Base-by-base conservation (phyloP, 2,797 vertebrate species). In the Tarsius wallacei region DNA sequence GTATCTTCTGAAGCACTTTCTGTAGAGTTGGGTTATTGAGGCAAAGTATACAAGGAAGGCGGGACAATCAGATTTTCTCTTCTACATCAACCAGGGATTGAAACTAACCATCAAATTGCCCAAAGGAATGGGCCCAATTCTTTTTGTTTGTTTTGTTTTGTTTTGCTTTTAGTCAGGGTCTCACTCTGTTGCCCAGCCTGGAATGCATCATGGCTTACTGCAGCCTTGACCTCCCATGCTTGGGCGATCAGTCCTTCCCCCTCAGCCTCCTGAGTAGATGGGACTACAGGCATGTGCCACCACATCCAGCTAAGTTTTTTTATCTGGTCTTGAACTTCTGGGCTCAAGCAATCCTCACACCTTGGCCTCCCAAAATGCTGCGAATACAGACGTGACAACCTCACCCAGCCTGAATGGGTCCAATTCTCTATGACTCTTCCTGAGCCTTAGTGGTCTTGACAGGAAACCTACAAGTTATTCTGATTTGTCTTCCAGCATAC, bases 381-480 rank as follows among this genome's bases (percentile, higher is more conserved):
- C 5, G 42, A 42, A 42, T 42, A 42, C 42, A 42, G 42, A 42
- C 7, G 42, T 42, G 42, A 42, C 42, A 42, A 42, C 42, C 42
- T 42, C 42, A 42, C 42, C 42, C 42, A 42, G 42, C 42, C 42
- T 42, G 15, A 76, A 21, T 12, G 47, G 36, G 24, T 22, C 49
- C 6, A 21, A 0, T 93, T 90, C 22, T 80, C 88, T 61, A 0
- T 13, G 89, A 91, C 97, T 97, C 61, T 97, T 96, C 78, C 90
- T 90, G 95, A 97, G 68, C 68, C 96, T 91, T 96, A 51, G 84
- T 51, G 59, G 80, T 86, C 85, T 97, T 87, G 85, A 22, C 57
- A 9, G 68, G 57, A 5, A 90, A 64, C 94, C 86, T 74, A 90
- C 9, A 33, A 77, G 51, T 70, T 31, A 0, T 80, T 66, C 74